phyloP scores from a whole-genome alignment of 2,888 invertebrate species.

The Cephus pulcher region DNA sequence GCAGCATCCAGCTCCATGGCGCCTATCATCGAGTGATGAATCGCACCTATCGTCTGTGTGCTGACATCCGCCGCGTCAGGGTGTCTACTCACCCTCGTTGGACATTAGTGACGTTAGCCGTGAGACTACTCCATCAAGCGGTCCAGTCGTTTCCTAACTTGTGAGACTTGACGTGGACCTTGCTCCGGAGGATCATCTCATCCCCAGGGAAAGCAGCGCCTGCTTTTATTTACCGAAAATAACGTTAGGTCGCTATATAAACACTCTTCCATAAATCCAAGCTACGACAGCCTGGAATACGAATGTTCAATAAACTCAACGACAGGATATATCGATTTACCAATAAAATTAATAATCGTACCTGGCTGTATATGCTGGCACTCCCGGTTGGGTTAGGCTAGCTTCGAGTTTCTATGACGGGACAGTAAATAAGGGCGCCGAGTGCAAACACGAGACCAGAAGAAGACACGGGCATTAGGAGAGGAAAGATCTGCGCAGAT shows the following conservation, averaged over 20 bases:
- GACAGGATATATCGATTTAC: constrained; percentile 28
- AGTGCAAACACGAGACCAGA: constrained; percentile 45
- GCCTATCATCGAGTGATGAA: constrained; percentile 43
- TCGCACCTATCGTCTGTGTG: constrained; percentile 42
- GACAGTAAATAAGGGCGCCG: constrained; percentile 47
- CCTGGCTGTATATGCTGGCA: constrained; percentile 8
- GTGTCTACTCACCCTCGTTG: constrained; percentile 40
- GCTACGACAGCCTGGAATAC: neutral
- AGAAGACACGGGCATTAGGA: constrained; percentile 48
- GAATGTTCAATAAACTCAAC: neutral
- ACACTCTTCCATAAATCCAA: neutral
- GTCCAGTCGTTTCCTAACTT: neutral
- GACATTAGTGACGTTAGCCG: constrained; percentile 50
- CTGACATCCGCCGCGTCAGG: constrained; percentile 42
- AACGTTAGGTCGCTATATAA: neutral
- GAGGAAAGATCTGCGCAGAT: constrained; percentile 50
- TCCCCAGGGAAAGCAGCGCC: neutral
- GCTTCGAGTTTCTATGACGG: constrained; percentile 38
- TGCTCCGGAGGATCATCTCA: neutral
- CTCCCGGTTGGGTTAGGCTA: constrained; percentile 4
- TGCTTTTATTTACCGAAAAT: neutral
- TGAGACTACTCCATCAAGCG: constrained; percentile 55
- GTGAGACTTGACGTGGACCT: neutral
- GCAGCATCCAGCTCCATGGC: constrained; percentile 23
- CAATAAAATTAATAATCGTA: constrained; percentile 32